Conservation (phyloP, 2,113 vertebrate genomes). For the Tragelaphus scriptus region DNA sequence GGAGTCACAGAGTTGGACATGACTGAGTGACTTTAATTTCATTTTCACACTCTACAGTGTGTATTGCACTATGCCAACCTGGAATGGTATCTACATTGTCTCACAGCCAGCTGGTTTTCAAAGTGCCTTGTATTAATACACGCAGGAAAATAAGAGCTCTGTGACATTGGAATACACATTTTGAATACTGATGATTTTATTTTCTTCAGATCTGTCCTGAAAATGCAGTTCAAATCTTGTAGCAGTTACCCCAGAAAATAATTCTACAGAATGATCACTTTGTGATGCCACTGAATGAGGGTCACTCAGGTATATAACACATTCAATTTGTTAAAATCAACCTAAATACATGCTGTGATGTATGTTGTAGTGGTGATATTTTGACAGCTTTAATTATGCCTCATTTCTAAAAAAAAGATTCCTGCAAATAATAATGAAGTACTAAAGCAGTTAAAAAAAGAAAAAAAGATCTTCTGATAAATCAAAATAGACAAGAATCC, state of each 20-base stretch:
- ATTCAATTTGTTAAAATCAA: not conserved
- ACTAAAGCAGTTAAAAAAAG: not conserved
- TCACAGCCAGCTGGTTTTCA: not conserved
- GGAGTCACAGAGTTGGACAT: not conserved
- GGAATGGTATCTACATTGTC: not conserved
- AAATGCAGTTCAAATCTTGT: not conserved
- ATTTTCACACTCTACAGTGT: not conserved
- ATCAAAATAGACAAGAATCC: not conserved
- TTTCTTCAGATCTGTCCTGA: not conserved
- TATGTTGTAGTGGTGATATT: not conserved
- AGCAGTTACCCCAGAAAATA: not conserved
- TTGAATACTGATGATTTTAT: not conserved
- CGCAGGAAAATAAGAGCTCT: not conserved
- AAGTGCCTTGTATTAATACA: not conserved
- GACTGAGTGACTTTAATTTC: not conserved
- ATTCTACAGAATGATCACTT: not conserved
- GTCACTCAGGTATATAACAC: not conserved
- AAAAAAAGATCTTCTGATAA: not conserved
- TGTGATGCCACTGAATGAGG: not conserved
- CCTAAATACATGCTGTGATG: not conserved
- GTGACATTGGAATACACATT: not conserved
- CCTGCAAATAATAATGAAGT: conserved; percentile 12
- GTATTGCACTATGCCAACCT: not conserved
- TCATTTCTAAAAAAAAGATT: conserved; percentile 24
- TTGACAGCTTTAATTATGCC: conserved; percentile 15